Evolutionary conservation across 1,140 invertebrate species (phyloP), one percentile per base, ranked within the genome.

Genomic region (Chionoecetes opilio): DNA sequence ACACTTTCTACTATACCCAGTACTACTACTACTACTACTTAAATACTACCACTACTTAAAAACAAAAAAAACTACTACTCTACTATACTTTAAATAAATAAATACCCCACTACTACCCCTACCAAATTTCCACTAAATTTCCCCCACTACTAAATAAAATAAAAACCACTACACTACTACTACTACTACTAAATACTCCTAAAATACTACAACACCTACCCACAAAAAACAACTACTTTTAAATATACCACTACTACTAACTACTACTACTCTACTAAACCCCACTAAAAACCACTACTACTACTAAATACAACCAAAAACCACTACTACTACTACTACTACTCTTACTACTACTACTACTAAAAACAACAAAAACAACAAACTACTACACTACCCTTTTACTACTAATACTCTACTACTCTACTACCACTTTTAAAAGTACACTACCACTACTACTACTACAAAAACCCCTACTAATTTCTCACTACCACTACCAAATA

Each of bases 261-360:
- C 63, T 75, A 75, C 63, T 75, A 75, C 63, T 75, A n/a, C 63
- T 75, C 63, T 75, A 75, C 63, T 75, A n/a, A n/a, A n/a, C n/a
- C n/a, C n/a, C n/a, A n/a, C n/a, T n/a, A n/a, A n/a, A n/a, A n/a
- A 75, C 63, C n/a, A 75, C 63, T 75, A 75, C 63, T 75, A 75
- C 63, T 75, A 75, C 63, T 75, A 75, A 17, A n/a, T n/a, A 17
- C n/a, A n/a, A 75, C 63, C n/a, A 75, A 3, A 0, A 14, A 53
- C 46, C 46, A 53, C 46, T 46, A 46, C 5, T 14, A 5, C 41
- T 14, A 46, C 41, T 21, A 75, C 53, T 75, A 75, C 53, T 75
- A 75, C 63, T 21, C 26, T 26, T 26, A 75, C 63, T 26, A 75
- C 63, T 26, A n/a, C 63, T 0, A n/a, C 63, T 26, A 75, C 63